Base-by-base conservation (phyloP, 2,797 vertebrate genomes). In the Anguilla obscura region DNA sequence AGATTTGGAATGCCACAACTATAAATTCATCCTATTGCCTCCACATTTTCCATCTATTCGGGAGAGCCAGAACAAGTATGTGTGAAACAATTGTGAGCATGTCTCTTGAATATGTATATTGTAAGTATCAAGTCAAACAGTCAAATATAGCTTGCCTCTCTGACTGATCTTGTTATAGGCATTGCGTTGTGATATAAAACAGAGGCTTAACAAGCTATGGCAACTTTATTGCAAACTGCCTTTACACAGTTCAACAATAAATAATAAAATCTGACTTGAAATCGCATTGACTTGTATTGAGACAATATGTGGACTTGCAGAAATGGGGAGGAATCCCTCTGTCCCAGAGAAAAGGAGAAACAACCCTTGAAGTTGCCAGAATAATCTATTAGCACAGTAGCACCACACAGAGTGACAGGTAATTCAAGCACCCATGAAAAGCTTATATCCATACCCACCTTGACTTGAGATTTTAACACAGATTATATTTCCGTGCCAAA, bases 401-500 rank as follows among this genome's bases (percentile, higher is more conserved):
- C 86, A 63, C 21, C 71, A 52, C 12, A 74, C 48, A 48, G 85
- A 54, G 9, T 48, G 21, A 86, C 60, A 89, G 89, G 79, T n/a
- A 89, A 90, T 88, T 91, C 87, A 90, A 91, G 87, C 60, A 90
- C 85, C 87, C 85, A 24, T 36, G 45, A 56, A 89, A 18, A 24
- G 30, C 58, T 33, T 76, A 54, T 48, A 83, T 18, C 27, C 45
- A 50, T 58, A 16, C 40, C 27, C 6, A 27, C 69, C 18, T 82
- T 50, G 82, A 40, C 58, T 84, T 76, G 40, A 56, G 90, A 88
- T 86, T 89, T 45, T 83, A 86, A 85, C 74, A 86, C 86, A 86
- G 88, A 90, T 87, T 89, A 86, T 80, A 86, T 79, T 83, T 89
- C 87, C 85, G 85, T 90, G 89, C 88, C 90, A 90, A 90, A 90